Conservation (phyloP, 2,888 invertebrate species). For the Protophormia terraenovae region DNA sequence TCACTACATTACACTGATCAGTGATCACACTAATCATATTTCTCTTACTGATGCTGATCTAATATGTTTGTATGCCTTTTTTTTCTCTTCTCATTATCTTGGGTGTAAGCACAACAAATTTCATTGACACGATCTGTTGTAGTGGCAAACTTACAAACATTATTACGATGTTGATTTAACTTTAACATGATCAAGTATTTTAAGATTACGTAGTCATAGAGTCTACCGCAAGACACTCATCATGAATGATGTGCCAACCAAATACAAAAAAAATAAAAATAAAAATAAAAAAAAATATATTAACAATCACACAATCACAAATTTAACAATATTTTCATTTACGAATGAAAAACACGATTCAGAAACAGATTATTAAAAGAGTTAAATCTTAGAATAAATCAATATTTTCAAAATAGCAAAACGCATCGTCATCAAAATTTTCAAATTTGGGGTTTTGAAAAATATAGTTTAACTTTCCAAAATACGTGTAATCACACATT, state of each 20-base stretch:
- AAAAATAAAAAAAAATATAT: too few species aligned
- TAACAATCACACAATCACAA: background rate
- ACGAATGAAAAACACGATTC: background rate
- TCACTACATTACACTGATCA: conserved; percentile 22
- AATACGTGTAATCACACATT: too few species aligned
- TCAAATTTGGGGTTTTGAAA: too few species aligned
- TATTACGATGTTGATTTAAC: conserved; percentile 30
- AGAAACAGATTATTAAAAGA: background rate
- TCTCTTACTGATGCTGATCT: background rate
- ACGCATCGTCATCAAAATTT: too few species aligned
- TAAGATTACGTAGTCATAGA: conserved; percentile 46
- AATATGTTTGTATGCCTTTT: background rate
- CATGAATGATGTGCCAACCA: conserved; percentile 54
- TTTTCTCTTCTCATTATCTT: background rate
- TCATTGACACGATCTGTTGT: conserved; percentile 59
- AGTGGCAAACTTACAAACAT: conserved; percentile 36
- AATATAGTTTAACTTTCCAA: too few species aligned
- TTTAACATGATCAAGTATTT: conserved; percentile 43
- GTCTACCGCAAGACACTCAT: conserved; percentile 61
- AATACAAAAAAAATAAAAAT: too few species aligned
- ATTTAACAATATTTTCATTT: background rate
- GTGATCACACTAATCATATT: conserved; percentile 16
- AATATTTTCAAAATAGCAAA: too few species aligned
- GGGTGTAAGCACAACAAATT: conserved; percentile 60
- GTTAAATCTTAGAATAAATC: background rate